Conservation (phyloP, 2,113 vertebrate genomes). For the Poeciliopsis retropinna region DNA sequence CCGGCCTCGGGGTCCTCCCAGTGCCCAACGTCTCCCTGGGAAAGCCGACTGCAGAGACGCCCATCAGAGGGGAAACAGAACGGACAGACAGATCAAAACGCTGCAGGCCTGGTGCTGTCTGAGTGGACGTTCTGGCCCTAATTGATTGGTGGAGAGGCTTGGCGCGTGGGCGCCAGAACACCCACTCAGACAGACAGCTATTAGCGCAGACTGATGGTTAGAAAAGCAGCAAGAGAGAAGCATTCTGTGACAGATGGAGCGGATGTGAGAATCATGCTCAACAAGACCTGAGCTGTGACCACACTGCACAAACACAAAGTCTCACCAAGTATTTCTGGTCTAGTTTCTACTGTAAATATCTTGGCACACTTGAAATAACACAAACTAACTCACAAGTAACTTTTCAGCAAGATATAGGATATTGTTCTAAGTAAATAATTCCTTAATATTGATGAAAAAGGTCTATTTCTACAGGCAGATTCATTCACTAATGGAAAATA, state of each 20-base stretch:
- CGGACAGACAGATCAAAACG: slow-evolving; percentile 66
- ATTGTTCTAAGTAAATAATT: too few species aligned
- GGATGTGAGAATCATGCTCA: slow-evolving; percentile 12
- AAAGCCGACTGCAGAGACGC: slow-evolving; percentile 89
- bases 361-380: too few species aligned
- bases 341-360: too few species aligned
- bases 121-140: slow-evolving; percentile 22
- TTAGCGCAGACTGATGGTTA: slow-evolving; percentile 21
- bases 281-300: background rate
- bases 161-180: slow-evolving; percentile 10
- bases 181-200: slow-evolving; percentile 44
- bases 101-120: slow-evolving; percentile 27
- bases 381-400: too few species aligned
- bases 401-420: too few species aligned
- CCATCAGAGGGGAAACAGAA: slow-evolving; percentile 64
- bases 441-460: too few species aligned
- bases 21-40: slow-evolving; percentile 91
- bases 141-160: slow-evolving; percentile 5
- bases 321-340: too few species aligned
- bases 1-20: slow-evolving; percentile 97
- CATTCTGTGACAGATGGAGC: slow-evolving; percentile 25
- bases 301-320: background rate
- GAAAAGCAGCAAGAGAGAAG: slow-evolving; percentile 29
- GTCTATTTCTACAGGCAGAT: too few species aligned
- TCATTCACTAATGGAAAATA: too few species aligned